Evolutionary conservation across 2,113 vertebrate genomes (phyloP).

Genomic region (Lepidothrix coronata): DNA sequence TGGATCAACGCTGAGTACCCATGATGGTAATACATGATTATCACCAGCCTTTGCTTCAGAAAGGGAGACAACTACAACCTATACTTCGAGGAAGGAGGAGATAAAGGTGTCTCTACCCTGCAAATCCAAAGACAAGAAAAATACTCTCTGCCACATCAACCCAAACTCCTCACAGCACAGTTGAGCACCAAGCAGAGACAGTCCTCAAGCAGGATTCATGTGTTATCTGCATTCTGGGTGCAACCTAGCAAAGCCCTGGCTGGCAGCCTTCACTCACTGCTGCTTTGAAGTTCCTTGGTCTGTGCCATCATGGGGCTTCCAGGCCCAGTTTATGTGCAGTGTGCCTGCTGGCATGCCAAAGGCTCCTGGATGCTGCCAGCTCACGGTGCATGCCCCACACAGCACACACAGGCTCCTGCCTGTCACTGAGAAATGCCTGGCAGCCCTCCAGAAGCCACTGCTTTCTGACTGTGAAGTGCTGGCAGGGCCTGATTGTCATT

Average conservation of each 20-base stretch:
- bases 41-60: not conserved
- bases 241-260: not conserved
- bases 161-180: not conserved
- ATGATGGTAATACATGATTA: not conserved
- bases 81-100: not conserved
- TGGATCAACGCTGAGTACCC: not conserved
- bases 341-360: rapidly evolving
- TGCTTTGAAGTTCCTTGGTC: not conserved
- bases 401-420: not conserved
- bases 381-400: not conserved
- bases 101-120: not conserved
- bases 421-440: not conserved
- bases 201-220: not conserved
- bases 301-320: not conserved
- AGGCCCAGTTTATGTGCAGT: rapidly evolving
- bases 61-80: not conserved
- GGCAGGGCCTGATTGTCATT: not conserved
- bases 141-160: not conserved
- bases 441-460: not conserved
- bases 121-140: not conserved
- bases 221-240: not conserved
- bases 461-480: not conserved
- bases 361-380: not conserved
- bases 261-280: not conserved
- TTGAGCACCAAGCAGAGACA: rapidly evolving